A percentile compares a stretch with the other conserved stretches of the same genome.
phyloP scores from a whole-genome alignment of 2,113 vertebrate genomes.

The Cyanistes caeruleus region DNA sequence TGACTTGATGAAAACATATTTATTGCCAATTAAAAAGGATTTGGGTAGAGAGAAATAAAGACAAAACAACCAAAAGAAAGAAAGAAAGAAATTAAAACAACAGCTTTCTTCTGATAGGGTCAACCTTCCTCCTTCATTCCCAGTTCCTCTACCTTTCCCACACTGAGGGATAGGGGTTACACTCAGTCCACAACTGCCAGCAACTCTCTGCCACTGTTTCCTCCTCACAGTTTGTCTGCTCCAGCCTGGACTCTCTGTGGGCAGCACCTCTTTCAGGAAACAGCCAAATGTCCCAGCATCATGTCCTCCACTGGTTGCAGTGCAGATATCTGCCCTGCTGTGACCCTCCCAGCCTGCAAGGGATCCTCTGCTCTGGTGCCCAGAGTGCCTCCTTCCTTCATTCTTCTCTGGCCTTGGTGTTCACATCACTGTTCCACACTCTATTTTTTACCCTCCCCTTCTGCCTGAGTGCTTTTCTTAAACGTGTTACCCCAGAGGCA shows the following conservation, averaged over 20 bases:
- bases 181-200: neutral
- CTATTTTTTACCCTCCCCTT: neutral
- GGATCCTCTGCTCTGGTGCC: neutral
- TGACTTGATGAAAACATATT: neutral
- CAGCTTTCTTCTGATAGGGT: neutral
- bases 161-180: neutral
- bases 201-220: neutral
- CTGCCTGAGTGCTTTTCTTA: neutral
- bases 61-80: neutral
- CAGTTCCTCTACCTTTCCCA: neutral
- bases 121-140: neutral
- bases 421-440: neutral
- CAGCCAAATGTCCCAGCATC: rapidly evolving
- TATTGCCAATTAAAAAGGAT: neutral
- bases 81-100: neutral
- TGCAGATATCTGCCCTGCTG: rapidly evolving
- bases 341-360: neutral
- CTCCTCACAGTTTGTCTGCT: neutral
- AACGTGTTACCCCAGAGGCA: neutral
- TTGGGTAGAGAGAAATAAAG: neutral
- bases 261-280: neutral
- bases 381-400: neutral
- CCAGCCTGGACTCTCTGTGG: neutral
- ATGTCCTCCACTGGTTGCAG: neutral
- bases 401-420: neutral